Evolutionary conservation across 2,888 invertebrate genomes (phyloP).

Genomic region (Beris morrisii): DNA sequence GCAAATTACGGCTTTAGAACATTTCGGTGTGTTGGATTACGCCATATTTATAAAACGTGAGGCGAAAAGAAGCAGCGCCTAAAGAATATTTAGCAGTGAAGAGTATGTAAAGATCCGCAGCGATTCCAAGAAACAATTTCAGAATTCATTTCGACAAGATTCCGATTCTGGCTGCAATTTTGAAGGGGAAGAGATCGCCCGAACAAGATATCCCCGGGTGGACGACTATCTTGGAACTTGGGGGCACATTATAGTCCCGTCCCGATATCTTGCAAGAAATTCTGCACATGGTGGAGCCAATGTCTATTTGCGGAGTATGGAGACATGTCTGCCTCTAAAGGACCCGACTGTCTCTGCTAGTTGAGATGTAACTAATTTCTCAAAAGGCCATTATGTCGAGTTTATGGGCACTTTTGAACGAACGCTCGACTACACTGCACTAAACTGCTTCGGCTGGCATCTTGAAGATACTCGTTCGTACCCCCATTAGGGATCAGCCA

Average conservation of each 20-base stretch:
- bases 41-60: constrained; percentile 24
- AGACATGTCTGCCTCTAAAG: not conserved
- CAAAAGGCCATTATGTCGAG: constrained; percentile 24
- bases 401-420: constrained; percentile 16
- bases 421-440: constrained; percentile 38
- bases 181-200: not conserved
- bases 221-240: not conserved
- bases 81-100: constrained; percentile 16
- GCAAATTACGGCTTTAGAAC: constrained; percentile 27
- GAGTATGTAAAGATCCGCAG: constrained; percentile 13
- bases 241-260: too few relatives aligned
- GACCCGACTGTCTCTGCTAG: constrained; percentile 6
- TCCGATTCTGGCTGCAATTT: not conserved
- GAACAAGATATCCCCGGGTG: not conserved
- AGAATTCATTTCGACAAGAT: not conserved
- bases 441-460: not conserved
- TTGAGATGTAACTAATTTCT: constrained; percentile 23
- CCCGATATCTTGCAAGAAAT: not conserved
- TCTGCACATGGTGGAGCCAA: not conserved
- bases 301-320: not conserved
- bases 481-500: constrained; percentile 37
- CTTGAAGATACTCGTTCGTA: not conserved
- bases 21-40: constrained; percentile 17
- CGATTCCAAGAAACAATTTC: constrained; percentile 15
- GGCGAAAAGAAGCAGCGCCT: constrained; percentile 1